Evolutionary conservation across 2,888 invertebrate species (phyloP).

Genomic region (Scaptodrosophila latifasciaeformis): DNA sequence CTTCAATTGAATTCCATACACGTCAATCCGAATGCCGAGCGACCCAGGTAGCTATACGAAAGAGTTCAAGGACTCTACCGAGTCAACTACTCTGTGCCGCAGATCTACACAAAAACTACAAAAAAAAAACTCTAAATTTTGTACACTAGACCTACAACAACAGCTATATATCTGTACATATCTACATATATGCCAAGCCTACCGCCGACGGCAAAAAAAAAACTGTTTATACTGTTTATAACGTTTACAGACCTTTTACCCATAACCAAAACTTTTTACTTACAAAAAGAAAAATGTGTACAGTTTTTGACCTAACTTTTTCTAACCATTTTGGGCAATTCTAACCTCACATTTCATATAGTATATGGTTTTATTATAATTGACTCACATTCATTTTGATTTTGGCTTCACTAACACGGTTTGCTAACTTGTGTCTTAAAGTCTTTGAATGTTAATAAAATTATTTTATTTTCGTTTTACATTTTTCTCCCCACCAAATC

Average conservation of each 20-base stretch:
- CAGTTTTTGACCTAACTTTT: slow-evolving; percentile 56
- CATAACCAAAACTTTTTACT: slow-evolving; percentile 43
- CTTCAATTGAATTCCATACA: slow-evolving; percentile 57
- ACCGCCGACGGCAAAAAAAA: slow-evolving; percentile 10
- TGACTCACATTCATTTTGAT: neutral
- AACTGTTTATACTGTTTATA: slow-evolving; percentile 50
- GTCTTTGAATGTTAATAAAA: neutral
- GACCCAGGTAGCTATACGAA: slow-evolving; percentile 67
- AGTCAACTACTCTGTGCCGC: slow-evolving; percentile 50
- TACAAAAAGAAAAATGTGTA: slow-evolving; percentile 31
- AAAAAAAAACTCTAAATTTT: neutral
- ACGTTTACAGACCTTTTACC: slow-evolving; percentile 9
- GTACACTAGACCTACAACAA: slow-evolving; percentile 14
- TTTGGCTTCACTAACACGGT: neutral
- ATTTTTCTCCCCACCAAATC: slow-evolving; percentile 42
- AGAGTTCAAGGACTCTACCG: slow-evolving; percentile 21
- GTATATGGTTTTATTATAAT: neutral
- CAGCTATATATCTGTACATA: slow-evolving; percentile 29
- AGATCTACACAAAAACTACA: slow-evolving; percentile 37
- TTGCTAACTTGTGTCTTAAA: neutral
- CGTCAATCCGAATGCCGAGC: slow-evolving; percentile 49
- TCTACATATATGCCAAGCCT: slow-evolving; percentile 26
- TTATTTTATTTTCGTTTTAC: slow-evolving; percentile 35
- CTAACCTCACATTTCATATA: slow-evolving; percentile 4
- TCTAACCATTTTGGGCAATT: slow-evolving; percentile 6